Conservation (phyloP, 2,113 vertebrate species). For the Cyanistes caeruleus region DNA sequence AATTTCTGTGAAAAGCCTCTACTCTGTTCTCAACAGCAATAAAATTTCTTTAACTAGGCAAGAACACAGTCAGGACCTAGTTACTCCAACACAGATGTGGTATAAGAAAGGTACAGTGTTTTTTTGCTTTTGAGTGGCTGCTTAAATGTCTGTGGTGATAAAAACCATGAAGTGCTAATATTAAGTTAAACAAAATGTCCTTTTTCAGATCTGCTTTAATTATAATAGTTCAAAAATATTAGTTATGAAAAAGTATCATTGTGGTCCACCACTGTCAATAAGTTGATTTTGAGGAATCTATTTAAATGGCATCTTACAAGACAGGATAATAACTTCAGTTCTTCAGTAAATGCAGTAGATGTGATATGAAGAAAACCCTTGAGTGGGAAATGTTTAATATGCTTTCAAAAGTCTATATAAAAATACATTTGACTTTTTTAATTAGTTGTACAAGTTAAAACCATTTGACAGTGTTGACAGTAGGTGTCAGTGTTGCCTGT, state of each 20-base stretch:
- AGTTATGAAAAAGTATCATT: not conserved
- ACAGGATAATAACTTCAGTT: not conserved
- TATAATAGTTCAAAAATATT: not conserved
- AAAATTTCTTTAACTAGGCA: not conserved
- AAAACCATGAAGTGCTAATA: not conserved
- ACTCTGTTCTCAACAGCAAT: not conserved
- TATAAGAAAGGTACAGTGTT: no score
- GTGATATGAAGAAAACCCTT: not conserved
- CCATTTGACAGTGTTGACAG: slow-evolving; percentile 14
- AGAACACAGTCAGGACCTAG: not conserved
- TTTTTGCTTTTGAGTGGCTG: not conserved
- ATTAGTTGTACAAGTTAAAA: not conserved
- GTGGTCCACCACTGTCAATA: not conserved
- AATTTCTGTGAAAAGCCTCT: not conserved
- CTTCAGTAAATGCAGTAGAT: not conserved
- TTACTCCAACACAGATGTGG: not conserved
- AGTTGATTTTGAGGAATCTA: not conserved
- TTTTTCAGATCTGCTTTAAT: not conserved
- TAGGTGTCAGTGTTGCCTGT: slow-evolving; percentile 74
- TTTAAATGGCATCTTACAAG: not conserved
- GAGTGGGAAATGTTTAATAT: not conserved
- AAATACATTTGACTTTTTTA: not conserved
- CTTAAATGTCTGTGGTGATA: not conserved
- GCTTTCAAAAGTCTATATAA: not conserved
- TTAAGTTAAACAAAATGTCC: not conserved